These are phyloP conservation scores for Dynastes grantii DNA, from an alignment of 2,888 invertebrate genomes.

Conservation along the genomic window DNA sequence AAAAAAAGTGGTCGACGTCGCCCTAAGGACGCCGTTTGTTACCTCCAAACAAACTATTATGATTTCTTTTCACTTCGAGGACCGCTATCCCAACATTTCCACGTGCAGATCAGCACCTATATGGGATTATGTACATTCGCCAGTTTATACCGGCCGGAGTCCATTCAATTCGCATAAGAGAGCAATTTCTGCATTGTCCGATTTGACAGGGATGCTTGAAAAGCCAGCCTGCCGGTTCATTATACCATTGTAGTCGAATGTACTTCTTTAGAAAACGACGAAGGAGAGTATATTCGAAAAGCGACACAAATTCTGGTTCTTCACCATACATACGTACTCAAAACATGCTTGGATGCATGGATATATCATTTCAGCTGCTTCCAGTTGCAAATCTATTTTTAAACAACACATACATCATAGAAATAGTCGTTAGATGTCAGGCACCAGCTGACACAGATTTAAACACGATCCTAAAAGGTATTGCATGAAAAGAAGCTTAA, in stretches of 20 bases:
- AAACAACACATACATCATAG: slow-evolving; percentile 1
- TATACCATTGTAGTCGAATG: slow-evolving; percentile 26
- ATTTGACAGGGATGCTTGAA: slow-evolving; percentile 38
- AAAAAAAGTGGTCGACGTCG: slow-evolving; percentile 11
- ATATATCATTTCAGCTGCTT: slow-evolving; percentile 30
- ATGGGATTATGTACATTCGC: slow-evolving; percentile 30
- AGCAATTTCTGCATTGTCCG: slow-evolving; percentile 45
- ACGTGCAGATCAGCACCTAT: slow-evolving; percentile 28
- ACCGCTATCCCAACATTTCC: slow-evolving; percentile 31
- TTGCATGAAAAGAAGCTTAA: slow-evolving; percentile 1
- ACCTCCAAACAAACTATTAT: slow-evolving; percentile 33
- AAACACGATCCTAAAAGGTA: neutral
- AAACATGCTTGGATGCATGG: neutral
- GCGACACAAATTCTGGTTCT: slow-evolving; percentile 4
- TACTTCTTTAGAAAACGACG: neutral
- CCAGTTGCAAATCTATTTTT: neutral
- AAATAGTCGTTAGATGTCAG: neutral
- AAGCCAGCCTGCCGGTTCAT: slow-evolving; percentile 27
- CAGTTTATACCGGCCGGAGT: slow-evolving; percentile 1
- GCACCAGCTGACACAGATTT: slow-evolving; percentile 21
- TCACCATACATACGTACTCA: neutral
- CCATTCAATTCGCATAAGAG: slow-evolving; percentile 44
- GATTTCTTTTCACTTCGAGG: neutral
- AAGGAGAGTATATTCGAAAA: neutral
- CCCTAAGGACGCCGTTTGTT: neutral